These are phyloP conservation scores for Piscicola geometra DNA, from an alignment of 2,888 invertebrate genomes.

Conservation along the genomic window DNA sequence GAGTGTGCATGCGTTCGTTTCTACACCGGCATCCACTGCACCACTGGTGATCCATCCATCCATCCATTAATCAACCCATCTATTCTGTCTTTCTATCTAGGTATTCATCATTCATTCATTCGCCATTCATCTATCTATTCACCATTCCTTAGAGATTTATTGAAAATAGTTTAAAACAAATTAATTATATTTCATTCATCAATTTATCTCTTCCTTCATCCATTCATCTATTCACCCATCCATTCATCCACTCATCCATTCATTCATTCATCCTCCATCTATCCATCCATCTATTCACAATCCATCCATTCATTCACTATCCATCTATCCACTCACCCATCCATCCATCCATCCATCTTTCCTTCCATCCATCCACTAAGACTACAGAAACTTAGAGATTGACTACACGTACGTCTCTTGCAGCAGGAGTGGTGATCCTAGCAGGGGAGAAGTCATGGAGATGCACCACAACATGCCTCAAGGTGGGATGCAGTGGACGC, in stretches of 20 bases:
- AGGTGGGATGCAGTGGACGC: too few species aligned
- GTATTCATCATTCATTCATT: background rate
- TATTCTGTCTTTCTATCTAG: background rate
- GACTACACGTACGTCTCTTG: conserved; percentile 3
- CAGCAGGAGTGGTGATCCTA: conserved; percentile 17
- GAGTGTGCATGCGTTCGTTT: conserved; percentile 6
- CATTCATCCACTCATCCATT: too few species aligned
- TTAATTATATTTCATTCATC: too few species aligned
- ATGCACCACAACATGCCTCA: background rate
- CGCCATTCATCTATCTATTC: background rate
- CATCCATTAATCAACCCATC: too few species aligned
- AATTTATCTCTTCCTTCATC: too few species aligned
- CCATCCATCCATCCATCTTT: too few species aligned
- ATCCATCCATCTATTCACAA: background rate
- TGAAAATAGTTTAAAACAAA: too few species aligned
- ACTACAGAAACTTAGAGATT: background rate
- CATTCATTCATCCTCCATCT: background rate
- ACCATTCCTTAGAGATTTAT: background rate
- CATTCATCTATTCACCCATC: too few species aligned
- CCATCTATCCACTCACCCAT: background rate
- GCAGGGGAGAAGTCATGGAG: background rate
- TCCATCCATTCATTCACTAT: too few species aligned
- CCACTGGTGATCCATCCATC: background rate
- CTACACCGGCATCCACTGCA: conserved; percentile 5
- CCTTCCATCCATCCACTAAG: background rate